A percentile compares a stretch with the other conserved stretches of the same genome.
Evolutionary conservation across 2,797 vertebrate genomes (phyloP).

Genomic region (Leuciscus waleckii): DNA sequence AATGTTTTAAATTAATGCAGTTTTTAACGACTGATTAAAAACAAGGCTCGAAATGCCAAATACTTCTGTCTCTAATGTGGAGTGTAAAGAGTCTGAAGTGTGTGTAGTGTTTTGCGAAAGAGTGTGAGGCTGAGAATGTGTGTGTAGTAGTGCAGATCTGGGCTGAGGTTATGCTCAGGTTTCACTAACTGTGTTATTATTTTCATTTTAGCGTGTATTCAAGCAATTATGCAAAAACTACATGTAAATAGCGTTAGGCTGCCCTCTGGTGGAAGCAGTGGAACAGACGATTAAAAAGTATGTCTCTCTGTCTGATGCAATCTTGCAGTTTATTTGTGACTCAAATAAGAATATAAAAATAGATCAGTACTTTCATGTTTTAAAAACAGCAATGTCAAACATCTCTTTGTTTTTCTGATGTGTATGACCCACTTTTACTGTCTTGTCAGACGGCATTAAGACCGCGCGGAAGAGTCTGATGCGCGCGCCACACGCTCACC

Average conservation of each 20-base stretch:
- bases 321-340: background rate
- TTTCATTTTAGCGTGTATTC: background rate
- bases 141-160: background rate
- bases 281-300: background rate
- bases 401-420: background rate
- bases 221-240: no score
- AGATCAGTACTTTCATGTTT: background rate
- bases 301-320: background rate
- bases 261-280: background rate
- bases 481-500: constrained; percentile 53
- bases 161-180: no score
- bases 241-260: background rate
- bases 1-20: no score
- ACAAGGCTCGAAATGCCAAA: no score
- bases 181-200: background rate
- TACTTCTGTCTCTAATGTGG: no score
- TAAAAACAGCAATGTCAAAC: background rate
- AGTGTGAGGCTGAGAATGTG: background rate
- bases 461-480: constrained; percentile 46
- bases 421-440: background rate
- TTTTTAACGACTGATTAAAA: no score
- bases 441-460: constrained; percentile 34
- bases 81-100: no score
- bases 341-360: background rate
- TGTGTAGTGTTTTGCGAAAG: no score